A percentile compares a stretch with the other conserved stretches of the same genome.
phyloP scores from a whole-genome alignment of 2,888 invertebrate species.

The Carabus problematicus region DNA sequence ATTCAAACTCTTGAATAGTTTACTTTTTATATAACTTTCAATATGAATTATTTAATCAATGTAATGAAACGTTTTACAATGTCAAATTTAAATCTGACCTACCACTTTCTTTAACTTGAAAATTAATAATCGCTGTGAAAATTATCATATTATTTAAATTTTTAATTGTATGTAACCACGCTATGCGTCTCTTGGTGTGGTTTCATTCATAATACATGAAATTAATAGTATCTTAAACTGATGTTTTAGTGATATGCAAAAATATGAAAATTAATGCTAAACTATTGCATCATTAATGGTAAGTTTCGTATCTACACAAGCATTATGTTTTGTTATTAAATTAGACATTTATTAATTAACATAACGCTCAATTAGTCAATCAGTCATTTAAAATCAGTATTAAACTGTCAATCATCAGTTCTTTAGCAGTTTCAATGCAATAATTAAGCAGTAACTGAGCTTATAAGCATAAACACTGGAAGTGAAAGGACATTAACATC shows the following conservation, averaged over 20 bases:
- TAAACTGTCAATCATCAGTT: conserved; percentile 38
- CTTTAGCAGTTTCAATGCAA: conserved; percentile 5
- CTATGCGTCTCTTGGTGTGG: not conserved
- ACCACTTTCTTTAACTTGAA: no score
- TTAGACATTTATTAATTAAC: conserved; percentile 41
- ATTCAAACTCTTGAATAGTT: no score
- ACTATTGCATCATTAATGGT: conserved; percentile 40
- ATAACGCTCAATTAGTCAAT: conserved; percentile 42
- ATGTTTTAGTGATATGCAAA: conserved; percentile 35
- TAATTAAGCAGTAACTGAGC: conserved; percentile 1
- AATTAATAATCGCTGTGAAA: no score
- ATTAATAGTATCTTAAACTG: conserved; percentile 30
- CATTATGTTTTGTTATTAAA: conserved; percentile 38
- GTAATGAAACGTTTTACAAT: no score
- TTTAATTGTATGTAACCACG: no score
- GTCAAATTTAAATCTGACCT: no score
- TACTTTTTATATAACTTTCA: no score
- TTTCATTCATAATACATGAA: conserved; percentile 37
- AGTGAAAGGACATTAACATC: no score
- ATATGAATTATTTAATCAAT: no score
- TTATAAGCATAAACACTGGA: not conserved
- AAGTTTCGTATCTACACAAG: conserved; percentile 29
- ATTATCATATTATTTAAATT: no score
- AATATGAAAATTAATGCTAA: conserved; percentile 42
- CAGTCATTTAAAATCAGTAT: conserved; percentile 32